Conservation (phyloP, 2,113 vertebrate species). For the Chaetorhynchus papuensis region DNA sequence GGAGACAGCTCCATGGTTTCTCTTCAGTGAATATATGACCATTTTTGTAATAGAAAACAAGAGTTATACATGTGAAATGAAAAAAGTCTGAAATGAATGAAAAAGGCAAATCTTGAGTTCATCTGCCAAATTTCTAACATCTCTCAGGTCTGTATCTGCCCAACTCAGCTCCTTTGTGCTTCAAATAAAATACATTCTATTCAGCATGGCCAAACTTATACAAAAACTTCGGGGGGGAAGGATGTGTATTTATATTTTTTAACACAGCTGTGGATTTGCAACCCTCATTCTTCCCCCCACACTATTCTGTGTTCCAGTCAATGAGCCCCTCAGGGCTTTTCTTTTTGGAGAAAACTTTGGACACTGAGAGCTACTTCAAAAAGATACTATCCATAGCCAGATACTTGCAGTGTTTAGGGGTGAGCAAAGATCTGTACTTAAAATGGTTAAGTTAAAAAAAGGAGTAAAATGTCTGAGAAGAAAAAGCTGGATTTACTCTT, state of each 20-base stretch:
- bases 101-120: neutral
- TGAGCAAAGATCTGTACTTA: neutral
- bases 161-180: neutral
- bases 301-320: neutral
- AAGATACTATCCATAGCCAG: neutral
- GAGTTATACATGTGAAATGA: neutral
- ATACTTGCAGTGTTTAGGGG: neutral
- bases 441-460: neutral
- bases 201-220: neutral
- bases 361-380: neutral
- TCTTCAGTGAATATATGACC: neutral
- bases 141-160: neutral
- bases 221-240: accelerated
- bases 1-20: neutral
- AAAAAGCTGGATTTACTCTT: neutral
- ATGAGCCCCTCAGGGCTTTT: neutral
- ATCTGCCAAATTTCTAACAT: neutral
- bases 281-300: neutral
- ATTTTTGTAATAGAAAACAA: neutral
- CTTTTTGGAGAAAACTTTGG: neutral
- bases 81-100: neutral
- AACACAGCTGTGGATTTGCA: neutral
- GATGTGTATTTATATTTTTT: neutral
- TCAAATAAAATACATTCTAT: neutral
- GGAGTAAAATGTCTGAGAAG: neutral